Percentiles rank a stretch among this genome's conserved stretches.
Evolutionary conservation across 2,888 invertebrate genomes (phyloP).

Genomic region (Crioceris asparagi): DNA sequence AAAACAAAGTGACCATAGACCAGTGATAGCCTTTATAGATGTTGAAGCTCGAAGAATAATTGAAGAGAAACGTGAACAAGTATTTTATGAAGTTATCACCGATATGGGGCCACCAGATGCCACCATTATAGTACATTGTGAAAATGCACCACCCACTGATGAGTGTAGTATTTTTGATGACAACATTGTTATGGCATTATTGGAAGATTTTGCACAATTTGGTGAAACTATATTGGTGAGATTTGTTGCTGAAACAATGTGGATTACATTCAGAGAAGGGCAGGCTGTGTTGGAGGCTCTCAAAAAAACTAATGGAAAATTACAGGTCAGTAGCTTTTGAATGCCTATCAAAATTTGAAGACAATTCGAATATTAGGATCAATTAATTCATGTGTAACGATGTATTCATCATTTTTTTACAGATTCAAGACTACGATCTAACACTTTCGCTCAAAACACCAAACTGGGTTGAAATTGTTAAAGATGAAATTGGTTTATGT

Average conservation of each 20-base stretch:
- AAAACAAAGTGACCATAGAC: slow-evolving; percentile 95
- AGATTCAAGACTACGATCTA: slow-evolving; percentile 55
- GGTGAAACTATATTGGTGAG: slow-evolving; percentile 86
- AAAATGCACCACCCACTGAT: slow-evolving; percentile 26
- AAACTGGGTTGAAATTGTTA: slow-evolving; percentile 73
- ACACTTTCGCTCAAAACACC: slow-evolving; percentile 69
- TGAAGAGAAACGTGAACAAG: slow-evolving; percentile 60
- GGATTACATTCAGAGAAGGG: slow-evolving; percentile 87
- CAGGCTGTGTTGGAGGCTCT: slow-evolving; percentile 71
- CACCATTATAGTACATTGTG: slow-evolving; percentile 65
- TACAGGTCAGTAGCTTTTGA: slow-evolving; percentile 19
- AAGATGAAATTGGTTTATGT: slow-evolving; percentile 74
- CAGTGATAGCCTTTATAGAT: slow-evolving; percentile 86
- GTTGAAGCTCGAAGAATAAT: slow-evolving; percentile 77
- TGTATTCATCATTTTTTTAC: no score
- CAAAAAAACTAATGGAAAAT: slow-evolving; percentile 26
- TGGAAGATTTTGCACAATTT: slow-evolving; percentile 72
- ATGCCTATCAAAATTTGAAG: no score
- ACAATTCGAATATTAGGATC: no score
- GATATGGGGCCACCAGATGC: slow-evolving; percentile 92
- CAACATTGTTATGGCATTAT: slow-evolving; percentile 63
- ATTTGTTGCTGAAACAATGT: slow-evolving; percentile 80
- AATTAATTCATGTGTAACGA: no score
- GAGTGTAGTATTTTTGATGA: slow-evolving; percentile 63
- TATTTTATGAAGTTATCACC: slow-evolving; percentile 69